A percentile compares a stretch with the other conserved stretches of the same genome.
Evolutionary conservation across 35 echinoderm and acorn worm species (phyloP).

Genomic region (Hemicentrotus pulcherrimus): DNA sequence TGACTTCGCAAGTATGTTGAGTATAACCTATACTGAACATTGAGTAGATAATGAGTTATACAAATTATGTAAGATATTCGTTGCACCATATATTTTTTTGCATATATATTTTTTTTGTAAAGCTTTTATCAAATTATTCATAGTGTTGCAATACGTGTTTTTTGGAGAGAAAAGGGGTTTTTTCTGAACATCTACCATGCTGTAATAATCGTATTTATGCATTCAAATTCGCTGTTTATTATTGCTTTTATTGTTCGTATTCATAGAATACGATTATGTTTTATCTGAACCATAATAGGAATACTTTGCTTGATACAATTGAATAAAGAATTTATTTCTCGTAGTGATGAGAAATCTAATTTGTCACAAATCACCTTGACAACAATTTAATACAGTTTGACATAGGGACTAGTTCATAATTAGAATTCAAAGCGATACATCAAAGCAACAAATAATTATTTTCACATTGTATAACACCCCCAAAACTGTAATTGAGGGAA

Average conservation of each 20-base stretch:
- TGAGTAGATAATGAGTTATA: not conserved
- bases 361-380: not conserved
- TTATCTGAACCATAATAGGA: too few species aligned
- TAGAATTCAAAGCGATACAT: not conserved
- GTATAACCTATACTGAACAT: not conserved
- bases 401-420: not conserved
- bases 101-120: not conserved
- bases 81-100: not conserved
- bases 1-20: not conserved
- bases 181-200: too few species aligned
- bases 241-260: not conserved
- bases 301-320: too few species aligned
- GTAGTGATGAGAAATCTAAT: not conserved
- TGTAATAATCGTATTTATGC: not conserved
- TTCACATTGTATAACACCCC: not conserved
- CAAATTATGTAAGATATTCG: not conserved
- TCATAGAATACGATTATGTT: not conserved
- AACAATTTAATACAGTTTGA: not conserved
- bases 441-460: not conserved
- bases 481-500: not conserved
- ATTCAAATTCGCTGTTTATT: not conserved
- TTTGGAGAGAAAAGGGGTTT: too few species aligned
- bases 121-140: not conserved
- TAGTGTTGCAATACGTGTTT: too few species aligned
- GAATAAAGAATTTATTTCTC: not conserved